Evolutionary conservation across 2,113 vertebrate genomes (phyloP).

Genomic region (Gallinago paraguaiae): DNA sequence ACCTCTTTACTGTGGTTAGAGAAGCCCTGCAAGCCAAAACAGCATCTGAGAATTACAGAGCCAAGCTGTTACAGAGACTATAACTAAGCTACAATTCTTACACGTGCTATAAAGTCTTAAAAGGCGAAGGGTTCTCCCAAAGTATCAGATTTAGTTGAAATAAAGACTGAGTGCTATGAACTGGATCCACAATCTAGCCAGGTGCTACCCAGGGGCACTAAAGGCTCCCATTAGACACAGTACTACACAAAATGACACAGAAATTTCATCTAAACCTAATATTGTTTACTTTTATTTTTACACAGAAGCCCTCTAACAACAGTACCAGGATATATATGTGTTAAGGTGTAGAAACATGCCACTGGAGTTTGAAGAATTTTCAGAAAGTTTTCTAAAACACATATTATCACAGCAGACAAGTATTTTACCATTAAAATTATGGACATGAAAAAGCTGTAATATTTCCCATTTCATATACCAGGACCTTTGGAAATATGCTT

Average conservation of each 20-base stretch:
- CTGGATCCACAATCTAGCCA: not conserved
- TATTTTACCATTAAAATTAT: not conserved
- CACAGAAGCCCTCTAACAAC: not conserved
- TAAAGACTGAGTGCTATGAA: not conserved
- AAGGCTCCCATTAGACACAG: not conserved
- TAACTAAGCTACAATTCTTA: not conserved
- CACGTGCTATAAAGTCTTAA: not conserved
- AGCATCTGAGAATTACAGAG: not conserved
- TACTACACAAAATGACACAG: not conserved
- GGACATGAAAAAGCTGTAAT: not conserved
- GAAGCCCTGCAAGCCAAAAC: not conserved
- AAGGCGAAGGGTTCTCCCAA: not conserved
- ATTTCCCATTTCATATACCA: not conserved
- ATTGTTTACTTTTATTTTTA: not conserved
- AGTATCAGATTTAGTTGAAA: not conserved
- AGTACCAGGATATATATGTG: not conserved
- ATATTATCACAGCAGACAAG: not conserved
- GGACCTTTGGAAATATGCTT: not conserved
- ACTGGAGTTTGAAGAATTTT: not conserved
- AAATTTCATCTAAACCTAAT: not conserved
- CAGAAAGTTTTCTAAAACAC: not conserved
- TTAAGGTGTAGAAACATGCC: not conserved
- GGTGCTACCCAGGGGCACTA: not conserved
- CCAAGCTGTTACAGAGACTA: not conserved
- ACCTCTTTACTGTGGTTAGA: constrained; percentile 12